Conservation (phyloP, 2,113 vertebrate species). For the Typhlomys cinereus region DNA sequence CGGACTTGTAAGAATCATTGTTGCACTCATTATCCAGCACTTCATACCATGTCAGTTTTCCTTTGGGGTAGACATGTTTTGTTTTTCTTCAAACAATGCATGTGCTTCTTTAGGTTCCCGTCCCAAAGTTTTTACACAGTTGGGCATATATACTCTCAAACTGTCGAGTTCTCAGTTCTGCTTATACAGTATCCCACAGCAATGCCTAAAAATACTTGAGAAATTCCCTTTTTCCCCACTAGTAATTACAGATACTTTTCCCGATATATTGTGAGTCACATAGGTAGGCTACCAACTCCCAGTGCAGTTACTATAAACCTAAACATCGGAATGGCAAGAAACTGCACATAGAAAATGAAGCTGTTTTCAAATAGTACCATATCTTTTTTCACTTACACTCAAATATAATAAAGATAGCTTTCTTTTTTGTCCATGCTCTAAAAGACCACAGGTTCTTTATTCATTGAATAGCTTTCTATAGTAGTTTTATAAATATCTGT, state of each 20-base stretch:
- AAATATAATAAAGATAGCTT: slow-evolving; percentile 3
- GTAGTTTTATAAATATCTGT: slow-evolving; percentile 35
- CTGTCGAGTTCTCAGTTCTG: background rate
- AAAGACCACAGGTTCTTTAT: background rate
- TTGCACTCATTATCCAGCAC: background rate
- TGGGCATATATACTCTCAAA: background rate
- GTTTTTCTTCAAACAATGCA: background rate
- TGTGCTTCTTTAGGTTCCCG: background rate
- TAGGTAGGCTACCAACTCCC: background rate
- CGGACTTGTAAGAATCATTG: background rate
- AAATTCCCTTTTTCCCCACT: slow-evolving; percentile 29
- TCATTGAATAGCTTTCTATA: slow-evolving; percentile 14
- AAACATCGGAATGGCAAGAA: slow-evolving; percentile 3
- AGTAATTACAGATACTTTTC: slow-evolving; percentile 53
- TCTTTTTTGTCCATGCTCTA: background rate
- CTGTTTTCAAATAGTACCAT: slow-evolving; percentile 35
- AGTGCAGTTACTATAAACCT: background rate
- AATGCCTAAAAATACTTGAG: slow-evolving; percentile 42
- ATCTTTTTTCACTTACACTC: slow-evolving; percentile 11
- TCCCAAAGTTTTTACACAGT: background rate
- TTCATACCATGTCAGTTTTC: background rate
- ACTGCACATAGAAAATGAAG: slow-evolving; percentile 35
- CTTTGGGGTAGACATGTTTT: background rate
- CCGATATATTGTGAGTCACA: slow-evolving; percentile 41
- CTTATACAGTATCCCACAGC: background rate